Conservation (phyloP, 2,113 vertebrate species). For the Piprites chloris region DNA sequence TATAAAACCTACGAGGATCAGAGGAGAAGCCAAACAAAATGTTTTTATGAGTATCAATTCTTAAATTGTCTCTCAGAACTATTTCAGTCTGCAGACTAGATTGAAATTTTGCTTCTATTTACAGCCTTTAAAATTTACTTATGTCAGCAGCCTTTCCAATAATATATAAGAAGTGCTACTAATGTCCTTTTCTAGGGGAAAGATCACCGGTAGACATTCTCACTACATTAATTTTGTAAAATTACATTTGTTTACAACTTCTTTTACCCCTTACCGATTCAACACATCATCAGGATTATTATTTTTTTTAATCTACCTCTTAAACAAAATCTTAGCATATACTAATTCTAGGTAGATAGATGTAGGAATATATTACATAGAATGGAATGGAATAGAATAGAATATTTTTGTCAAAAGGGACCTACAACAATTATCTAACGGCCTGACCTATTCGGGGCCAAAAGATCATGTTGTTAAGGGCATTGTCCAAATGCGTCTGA, state of each 20-base stretch:
- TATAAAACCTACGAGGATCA: neutral
- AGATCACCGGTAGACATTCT: neutral
- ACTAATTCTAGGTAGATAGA: neutral
- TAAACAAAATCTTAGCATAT: neutral
- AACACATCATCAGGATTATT: neutral
- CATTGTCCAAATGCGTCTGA: neutral
- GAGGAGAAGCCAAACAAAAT: neutral
- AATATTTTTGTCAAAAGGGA: neutral
- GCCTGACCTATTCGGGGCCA: neutral
- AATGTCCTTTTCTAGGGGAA: neutral
- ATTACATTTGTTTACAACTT: neutral
- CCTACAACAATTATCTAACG: neutral
- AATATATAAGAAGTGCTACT: neutral
- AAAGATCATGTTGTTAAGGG: neutral
- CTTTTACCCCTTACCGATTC: neutral
- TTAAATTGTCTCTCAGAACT: neutral
- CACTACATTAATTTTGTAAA: neutral
- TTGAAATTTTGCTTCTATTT: neutral
- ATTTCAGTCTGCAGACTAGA: neutral
- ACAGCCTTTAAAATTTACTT: neutral
- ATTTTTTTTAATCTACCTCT: neutral
- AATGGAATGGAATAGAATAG: neutral
- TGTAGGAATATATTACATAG: neutral
- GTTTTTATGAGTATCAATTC: neutral
- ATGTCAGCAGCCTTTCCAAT: neutral